phyloP scores from a whole-genome alignment of 2,888 invertebrate species.

The Saturnia japonica region DNA sequence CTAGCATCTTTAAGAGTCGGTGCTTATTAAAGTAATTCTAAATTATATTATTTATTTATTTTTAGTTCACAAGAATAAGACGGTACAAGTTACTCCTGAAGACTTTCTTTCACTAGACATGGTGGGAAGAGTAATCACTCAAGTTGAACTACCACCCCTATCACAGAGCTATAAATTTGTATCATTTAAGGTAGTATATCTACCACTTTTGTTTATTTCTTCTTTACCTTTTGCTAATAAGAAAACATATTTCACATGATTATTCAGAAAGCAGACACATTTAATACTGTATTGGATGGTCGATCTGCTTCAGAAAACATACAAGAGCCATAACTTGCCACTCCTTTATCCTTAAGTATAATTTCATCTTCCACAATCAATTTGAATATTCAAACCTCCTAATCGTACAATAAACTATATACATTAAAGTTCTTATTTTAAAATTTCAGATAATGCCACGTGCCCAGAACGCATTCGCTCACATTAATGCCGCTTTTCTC shows the following conservation, averaged over 20 bases:
- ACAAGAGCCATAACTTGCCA: no score
- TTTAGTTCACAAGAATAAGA: slow-evolving; percentile 37
- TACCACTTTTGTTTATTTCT: neutral
- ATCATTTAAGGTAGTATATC: slow-evolving; percentile 51
- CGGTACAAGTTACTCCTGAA: slow-evolving; percentile 51
- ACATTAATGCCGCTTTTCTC: slow-evolving; percentile 88
- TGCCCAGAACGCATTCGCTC: slow-evolving; percentile 88
- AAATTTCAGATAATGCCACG: slow-evolving; percentile 85
- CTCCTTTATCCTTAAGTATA: neutral
- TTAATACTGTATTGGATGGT: no score
- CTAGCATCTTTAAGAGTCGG: neutral
- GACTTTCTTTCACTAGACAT: slow-evolving; percentile 57
- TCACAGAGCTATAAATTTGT: slow-evolving; percentile 48
- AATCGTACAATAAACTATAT: neutral
- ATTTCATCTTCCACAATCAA: no score
- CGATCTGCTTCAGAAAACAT: no score
- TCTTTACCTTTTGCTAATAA: neutral
- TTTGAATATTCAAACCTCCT: neutral
- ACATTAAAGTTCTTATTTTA: neutral
- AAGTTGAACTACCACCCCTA: slow-evolving; percentile 57
- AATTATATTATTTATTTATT: slow-evolving; percentile 17
- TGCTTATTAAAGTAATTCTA: neutral
- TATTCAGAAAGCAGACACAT: no score
- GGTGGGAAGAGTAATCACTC: slow-evolving; percentile 52
- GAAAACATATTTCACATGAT: no score